Conservation (phyloP, 2,888 invertebrate species). For the Liopterus haemorrhoidalis region DNA sequence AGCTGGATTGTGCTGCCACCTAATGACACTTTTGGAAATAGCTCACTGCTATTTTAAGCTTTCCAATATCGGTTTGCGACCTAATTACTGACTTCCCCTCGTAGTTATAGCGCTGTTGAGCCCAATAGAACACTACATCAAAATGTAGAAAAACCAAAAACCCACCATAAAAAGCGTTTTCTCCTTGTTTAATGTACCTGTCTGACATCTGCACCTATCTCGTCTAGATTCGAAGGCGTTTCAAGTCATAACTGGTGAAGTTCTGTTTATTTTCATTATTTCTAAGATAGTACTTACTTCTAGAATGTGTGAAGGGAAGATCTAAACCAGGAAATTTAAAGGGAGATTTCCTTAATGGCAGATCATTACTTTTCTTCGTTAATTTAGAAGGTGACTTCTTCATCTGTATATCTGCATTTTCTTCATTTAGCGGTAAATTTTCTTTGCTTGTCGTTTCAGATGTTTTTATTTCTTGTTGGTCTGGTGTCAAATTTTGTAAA, state of each 20-base stretch:
- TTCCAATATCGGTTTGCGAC: no score
- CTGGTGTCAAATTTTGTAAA: slow-evolving; percentile 10
- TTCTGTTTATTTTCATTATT: not conserved
- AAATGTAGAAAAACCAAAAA: no score
- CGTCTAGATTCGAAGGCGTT: no score
- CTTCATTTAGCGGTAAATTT: not conserved
- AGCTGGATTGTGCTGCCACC: no score
- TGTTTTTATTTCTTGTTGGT: slow-evolving; percentile 14
- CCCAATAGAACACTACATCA: no score
- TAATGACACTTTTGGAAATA: no score
- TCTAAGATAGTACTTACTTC: slow-evolving; percentile 10
- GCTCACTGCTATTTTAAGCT: no score
- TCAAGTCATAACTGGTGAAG: not conserved
- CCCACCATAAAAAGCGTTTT: no score
- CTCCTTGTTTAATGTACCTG: no score
- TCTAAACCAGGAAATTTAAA: slow-evolving; percentile 20
- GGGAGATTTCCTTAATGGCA: slow-evolving; percentile 33
- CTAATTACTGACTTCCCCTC: no score
- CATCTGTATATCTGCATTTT: not conserved
- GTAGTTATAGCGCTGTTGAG: no score
- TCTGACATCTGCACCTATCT: no score
- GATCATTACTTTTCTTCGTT: slow-evolving; percentile 43
- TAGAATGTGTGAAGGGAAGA: slow-evolving; percentile 20
- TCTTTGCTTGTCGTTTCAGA: not conserved
- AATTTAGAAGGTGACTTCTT: slow-evolving; percentile 37